These are phyloP conservation scores for Dryocosmus kuriphilus DNA, from an alignment of 2,888 invertebrate species.

Conservation along the genomic window DNA sequence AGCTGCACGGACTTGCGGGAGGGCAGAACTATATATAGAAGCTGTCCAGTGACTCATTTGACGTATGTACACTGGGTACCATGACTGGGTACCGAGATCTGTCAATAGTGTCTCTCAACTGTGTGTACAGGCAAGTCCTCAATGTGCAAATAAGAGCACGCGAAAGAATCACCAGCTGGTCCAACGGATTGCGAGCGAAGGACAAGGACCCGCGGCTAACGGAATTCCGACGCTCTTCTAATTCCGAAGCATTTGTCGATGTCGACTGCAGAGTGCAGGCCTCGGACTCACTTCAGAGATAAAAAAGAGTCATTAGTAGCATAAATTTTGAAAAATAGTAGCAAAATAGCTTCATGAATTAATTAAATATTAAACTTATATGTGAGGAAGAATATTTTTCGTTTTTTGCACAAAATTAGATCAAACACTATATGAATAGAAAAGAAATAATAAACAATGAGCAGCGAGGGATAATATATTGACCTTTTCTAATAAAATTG, in stretches of 20 bases:
- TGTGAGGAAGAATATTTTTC: no score
- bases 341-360: no score
- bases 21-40: conserved; percentile 66
- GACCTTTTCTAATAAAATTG: no score
- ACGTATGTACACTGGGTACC: conserved; percentile 55
- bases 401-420: no score
- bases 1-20: conserved; percentile 66
- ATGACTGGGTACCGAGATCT: conserved; percentile 51
- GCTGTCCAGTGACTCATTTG: conserved; percentile 67
- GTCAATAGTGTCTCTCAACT: conserved; percentile 69
- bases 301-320: no score
- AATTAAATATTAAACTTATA: no score
- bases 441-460: no score
- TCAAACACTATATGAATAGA: no score
- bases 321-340: no score
- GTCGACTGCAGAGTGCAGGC: no score
- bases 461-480: no score
- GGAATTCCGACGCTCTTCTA: conserved; percentile 8
- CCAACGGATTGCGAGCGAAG: conserved; percentile 42
- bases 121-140: conserved; percentile 7
- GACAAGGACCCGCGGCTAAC: conserved; percentile 37
- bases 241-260: not conserved
- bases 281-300: no score
- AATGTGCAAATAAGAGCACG: conserved; percentile 43
- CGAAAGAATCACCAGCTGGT: conserved; percentile 45